Percentiles rank a stretch among this genome's conserved stretches.
phyloP scores from a whole-genome alignment of 2,888 invertebrate genomes.

The Lepidochrysops patricia region DNA sequence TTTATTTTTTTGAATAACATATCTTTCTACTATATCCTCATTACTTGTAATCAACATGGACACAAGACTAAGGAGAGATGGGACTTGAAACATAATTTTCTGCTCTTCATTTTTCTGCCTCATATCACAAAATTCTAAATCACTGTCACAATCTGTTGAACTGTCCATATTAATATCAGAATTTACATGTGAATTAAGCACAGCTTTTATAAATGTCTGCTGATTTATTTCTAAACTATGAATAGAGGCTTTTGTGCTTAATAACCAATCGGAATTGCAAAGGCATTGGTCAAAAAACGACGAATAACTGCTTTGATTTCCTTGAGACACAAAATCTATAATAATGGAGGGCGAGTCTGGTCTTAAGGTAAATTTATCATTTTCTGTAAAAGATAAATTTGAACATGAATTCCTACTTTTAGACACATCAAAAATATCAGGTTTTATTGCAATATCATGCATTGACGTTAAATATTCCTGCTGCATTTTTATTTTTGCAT shows the following conservation, averaged over 20 bases:
- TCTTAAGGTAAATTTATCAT: constrained; percentile 18
- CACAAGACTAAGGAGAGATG: constrained; percentile 21
- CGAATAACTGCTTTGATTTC: background rate
- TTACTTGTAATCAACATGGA: constrained; percentile 18
- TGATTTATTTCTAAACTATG: background rate
- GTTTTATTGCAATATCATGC: background rate
- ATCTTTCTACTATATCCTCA: constrained; percentile 15
- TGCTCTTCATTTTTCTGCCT: background rate
- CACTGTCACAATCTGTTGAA: constrained; percentile 26
- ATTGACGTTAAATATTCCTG: background rate
- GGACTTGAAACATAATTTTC: constrained; percentile 16
- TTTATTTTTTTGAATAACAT: background rate
- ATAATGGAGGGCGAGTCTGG: constrained; percentile 17
- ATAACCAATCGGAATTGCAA: constrained; percentile 13
- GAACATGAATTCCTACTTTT: constrained; percentile 33
- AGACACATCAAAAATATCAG: background rate
- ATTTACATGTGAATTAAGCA: background rate
- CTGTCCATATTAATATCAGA: constrained; percentile 10
- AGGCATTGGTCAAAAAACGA: background rate
- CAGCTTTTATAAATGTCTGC: background rate
- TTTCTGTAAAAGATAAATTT: constrained; percentile 30
- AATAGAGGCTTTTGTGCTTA: background rate
- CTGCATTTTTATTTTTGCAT: background rate
- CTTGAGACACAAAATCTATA: constrained; percentile 9
- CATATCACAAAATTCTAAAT: constrained; percentile 18